These are phyloP conservation scores for Thereva unica DNA, from an alignment of 2,888 invertebrate genomes.

Conservation along the genomic window DNA sequence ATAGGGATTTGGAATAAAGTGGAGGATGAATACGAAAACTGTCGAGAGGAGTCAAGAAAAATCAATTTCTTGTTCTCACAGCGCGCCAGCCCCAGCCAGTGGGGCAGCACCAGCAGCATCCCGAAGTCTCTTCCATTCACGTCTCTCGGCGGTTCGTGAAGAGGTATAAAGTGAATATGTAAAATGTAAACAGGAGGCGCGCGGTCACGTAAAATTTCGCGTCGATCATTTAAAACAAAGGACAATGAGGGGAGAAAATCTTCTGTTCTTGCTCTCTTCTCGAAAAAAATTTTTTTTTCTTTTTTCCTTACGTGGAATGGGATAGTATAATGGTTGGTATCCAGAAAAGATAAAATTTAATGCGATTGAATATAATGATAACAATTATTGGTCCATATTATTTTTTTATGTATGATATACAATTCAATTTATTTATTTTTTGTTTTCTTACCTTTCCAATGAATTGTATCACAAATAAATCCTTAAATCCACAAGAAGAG, in stretches of 20 bases:
- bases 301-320: too few relatives aligned
- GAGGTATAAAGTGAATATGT: slow-evolving; percentile 31
- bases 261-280: slow-evolving; percentile 28
- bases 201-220: slow-evolving; percentile 43
- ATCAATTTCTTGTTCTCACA: slow-evolving; percentile 39
- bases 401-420: too few relatives aligned
- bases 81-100: slow-evolving; percentile 2
- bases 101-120: not conserved
- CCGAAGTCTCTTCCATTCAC: slow-evolving; percentile 22
- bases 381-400: too few relatives aligned
- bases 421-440: too few relatives aligned
- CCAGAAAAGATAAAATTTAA: too few relatives aligned
- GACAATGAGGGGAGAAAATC: slow-evolving; percentile 33
- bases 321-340: too few relatives aligned
- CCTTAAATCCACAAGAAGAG: too few relatives aligned
- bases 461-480: too few relatives aligned
- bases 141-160: slow-evolving; percentile 28
- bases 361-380: too few relatives aligned
- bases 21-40: slow-evolving; percentile 18
- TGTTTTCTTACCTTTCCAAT: too few relatives aligned
- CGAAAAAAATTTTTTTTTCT: not conserved
- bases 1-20: slow-evolving; percentile 4
- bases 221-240: slow-evolving; percentile 43
- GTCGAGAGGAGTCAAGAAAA: slow-evolving; percentile 39
- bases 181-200: slow-evolving; percentile 41